Evolutionary conservation across 2,113 vertebrate species (phyloP).

Genomic region (Dicrurus megarhynchus): DNA sequence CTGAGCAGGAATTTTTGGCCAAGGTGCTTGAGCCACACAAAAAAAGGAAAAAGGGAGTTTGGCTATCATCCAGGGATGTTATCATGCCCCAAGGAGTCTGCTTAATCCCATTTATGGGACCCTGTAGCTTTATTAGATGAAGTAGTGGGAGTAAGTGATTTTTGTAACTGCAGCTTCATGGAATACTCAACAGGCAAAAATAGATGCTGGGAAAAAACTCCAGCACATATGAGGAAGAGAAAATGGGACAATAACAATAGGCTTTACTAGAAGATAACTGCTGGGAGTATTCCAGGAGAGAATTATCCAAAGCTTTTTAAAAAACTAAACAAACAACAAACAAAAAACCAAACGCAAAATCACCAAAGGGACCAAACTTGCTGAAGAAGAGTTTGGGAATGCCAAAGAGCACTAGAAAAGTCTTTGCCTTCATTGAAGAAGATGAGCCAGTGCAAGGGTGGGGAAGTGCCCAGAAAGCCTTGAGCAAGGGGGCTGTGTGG

Average conservation of each 20-base stretch:
- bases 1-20: background rate
- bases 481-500: accelerated
- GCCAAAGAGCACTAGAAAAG: background rate
- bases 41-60: background rate
- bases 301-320: background rate
- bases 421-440: background rate
- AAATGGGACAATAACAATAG: background rate
- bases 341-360: background rate
- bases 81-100: background rate
- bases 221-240: background rate
- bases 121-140: conserved; percentile 4
- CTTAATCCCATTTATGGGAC: conserved; percentile 4
- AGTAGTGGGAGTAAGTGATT: background rate
- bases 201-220: background rate
- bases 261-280: background rate
- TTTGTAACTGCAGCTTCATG: background rate
- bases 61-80: background rate
- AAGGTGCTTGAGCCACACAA: background rate
- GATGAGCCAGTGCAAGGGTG: background rate
- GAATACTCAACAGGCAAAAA: background rate
- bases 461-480: background rate
- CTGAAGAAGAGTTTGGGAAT: background rate
- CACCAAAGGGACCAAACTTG: background rate
- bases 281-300: background rate
- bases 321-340: background rate